Conservation (phyloP, 2,113 vertebrate genomes). For the Pomatostomus ruficeps region DNA sequence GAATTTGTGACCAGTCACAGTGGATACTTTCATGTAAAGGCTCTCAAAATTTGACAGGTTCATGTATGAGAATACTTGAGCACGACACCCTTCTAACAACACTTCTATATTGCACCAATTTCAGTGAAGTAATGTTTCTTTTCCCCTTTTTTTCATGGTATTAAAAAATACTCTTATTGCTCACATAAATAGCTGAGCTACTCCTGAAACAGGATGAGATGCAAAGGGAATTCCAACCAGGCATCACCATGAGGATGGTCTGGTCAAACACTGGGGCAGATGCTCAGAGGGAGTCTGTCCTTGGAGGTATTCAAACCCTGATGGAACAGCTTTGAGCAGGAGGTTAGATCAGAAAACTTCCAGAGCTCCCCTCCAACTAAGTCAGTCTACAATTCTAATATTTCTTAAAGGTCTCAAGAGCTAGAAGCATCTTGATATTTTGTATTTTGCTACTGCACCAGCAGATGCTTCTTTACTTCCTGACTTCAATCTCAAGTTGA, state of each 20-base stretch:
- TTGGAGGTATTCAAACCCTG: not conserved
- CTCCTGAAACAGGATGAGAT: not conserved
- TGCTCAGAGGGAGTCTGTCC: not conserved
- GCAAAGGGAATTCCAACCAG: not conserved
- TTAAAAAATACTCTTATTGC: not conserved
- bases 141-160: not conserved
- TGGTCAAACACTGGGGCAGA: not conserved
- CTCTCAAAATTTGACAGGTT: not conserved
- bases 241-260: not conserved
- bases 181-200: not conserved
- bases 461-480: not conserved
- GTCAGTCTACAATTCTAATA: not conserved
- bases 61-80: not conserved
- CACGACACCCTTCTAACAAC: not conserved
- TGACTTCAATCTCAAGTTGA: not conserved
- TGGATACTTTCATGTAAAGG: not conserved
- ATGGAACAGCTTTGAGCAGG: not conserved
- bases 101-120: not conserved
- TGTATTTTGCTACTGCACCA: not conserved
- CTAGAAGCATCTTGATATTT: not conserved
- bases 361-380: not conserved
- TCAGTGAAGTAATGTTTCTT: rapidly evolving
- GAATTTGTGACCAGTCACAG: not conserved
- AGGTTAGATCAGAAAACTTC: not conserved
- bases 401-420: not conserved